Evolutionary conservation across 2,797 vertebrate species (phyloP).

Genomic region (Zonotrichia albicollis): DNA sequence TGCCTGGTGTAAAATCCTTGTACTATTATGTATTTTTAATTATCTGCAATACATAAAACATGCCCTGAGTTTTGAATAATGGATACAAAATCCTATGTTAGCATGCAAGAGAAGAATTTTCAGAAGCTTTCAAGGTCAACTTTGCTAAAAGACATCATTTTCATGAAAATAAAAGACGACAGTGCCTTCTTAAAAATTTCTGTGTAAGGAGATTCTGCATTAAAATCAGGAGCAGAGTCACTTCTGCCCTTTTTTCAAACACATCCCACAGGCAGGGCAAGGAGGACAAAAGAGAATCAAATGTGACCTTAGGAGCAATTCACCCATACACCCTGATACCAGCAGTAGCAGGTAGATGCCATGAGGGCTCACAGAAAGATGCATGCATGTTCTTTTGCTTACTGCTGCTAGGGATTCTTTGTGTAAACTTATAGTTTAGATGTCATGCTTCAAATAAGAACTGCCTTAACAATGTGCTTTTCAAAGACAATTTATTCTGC

Average conservation of each 20-base stretch:
- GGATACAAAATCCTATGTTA: not conserved
- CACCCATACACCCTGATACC: not conserved
- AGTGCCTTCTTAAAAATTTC: not conserved
- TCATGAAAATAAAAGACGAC: fast-evolving
- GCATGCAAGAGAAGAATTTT: not conserved
- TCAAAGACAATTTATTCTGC: not conserved
- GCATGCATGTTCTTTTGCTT: not conserved
- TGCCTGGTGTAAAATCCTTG: not conserved
- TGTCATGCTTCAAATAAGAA: not conserved
- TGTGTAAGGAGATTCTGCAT: not conserved
- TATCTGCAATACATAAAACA: not conserved
- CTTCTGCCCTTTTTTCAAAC: not conserved
- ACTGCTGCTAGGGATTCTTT: not conserved
- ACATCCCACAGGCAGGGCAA: not conserved
- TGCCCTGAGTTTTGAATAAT: not conserved
- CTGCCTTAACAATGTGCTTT: not conserved
- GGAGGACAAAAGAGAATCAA: not conserved
- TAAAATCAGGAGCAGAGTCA: not conserved
- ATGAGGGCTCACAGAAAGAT: not conserved
- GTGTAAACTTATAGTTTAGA: not conserved
- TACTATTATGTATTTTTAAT: not conserved
- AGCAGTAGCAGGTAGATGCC: not conserved
- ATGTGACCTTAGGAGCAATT: not conserved
- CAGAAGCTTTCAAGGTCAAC: not conserved
- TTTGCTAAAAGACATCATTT: not conserved